Evolutionary conservation across 1,140 invertebrate species (phyloP), one percentile per base, ranked within the genome.

Genomic region (Euura lappo): DNA sequence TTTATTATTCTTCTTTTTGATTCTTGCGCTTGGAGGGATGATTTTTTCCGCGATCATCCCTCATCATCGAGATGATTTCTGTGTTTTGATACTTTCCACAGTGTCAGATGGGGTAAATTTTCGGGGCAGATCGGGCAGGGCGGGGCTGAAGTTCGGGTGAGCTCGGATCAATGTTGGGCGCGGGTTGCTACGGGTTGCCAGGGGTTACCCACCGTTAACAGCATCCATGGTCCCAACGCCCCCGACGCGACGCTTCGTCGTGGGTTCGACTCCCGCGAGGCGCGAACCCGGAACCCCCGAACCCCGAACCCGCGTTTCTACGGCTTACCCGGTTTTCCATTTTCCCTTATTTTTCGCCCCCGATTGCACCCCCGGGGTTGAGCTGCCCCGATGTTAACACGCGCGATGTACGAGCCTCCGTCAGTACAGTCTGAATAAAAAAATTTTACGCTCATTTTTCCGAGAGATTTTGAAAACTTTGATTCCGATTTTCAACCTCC

Each of bases 121-220:
- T 83, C 81, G 79, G 81, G 76, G 76, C 73, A 80, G 77, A 77
- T 82, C 68, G 76, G 0, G 73, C 76, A 81, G 85, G 86, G 85
- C 83, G 85, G 85, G 84, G 86, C 82, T 83, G 82, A 73, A 74
- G 72, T 86, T 86, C 82, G 85, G 85, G 84, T 86, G 87, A 86
- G 84, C 81, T 85, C 82, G 84, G 86, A 88, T 87, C 87, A 85
- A 88, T 87, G 85, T 86, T 85, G 85, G 84, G 81, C 82, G 83
- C 82, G 76, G 78, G 87, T 87, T 87, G 87, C 86, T 74, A 87
- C 72, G 85, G 86, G 86, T 85, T 86, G 51, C 51, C 5, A 60
- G 8, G 51, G 51, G 51, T 60, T 60, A 60, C 51, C 51, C 51
- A 88, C 86, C 80, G 83, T 88, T 87, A 88, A 87, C 84, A 83